Evolutionary conservation across 2,888 invertebrate species (phyloP), one percentile per base, ranked within the genome.

Genomic region (Synanthedon vespiformis): DNA sequence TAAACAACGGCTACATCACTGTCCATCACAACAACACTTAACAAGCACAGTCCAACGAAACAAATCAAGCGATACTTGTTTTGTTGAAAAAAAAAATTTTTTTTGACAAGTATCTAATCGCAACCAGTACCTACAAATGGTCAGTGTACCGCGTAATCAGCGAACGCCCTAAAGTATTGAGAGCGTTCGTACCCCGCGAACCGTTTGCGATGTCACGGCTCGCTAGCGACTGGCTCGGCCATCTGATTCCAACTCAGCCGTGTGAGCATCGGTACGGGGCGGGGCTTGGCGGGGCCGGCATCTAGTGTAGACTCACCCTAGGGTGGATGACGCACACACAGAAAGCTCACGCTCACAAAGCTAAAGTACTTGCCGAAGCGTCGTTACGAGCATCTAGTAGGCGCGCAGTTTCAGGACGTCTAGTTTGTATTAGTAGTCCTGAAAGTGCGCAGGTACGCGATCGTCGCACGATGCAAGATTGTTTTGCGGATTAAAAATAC

Each of bases 241-340:
- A 84, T 85, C 86, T 85, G 86, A 86, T 87, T 86, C 76, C 85
- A 85, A 88, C 69, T 88, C 82, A 88, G 81, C 87, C 88, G 88
- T 87, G 79, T 86, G 87, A 87, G 86, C 87, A 88, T 74, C 74
- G 65, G 63, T 56, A 64, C 72, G 79, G 86, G 84, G 80, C 81
- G 80, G 67, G 84, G 82, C 67, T 77, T 63, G 63, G 63, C 74
- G 73, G 69, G 68, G 68, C 70, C 67, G 67, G 60, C 61, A 34
- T 34, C 34, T 55, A 55, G 59, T 58, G 58, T 58, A 57, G 51
- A 61, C 66, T 69, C 74, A 69, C 74, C 73, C 74, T 67, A 65
- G 81, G 80, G 80, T 75, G 80, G 78, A 77, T 67, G 59, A 59
- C 61, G 60, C 64, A 58, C 62, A 61, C 81, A 78, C 80, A 61